Evolutionary conservation across 92 coral and sea anemone genomes (phyloP), one percentile per base, ranked within the genome.

Genomic region (Paramuricea clavata): DNA sequence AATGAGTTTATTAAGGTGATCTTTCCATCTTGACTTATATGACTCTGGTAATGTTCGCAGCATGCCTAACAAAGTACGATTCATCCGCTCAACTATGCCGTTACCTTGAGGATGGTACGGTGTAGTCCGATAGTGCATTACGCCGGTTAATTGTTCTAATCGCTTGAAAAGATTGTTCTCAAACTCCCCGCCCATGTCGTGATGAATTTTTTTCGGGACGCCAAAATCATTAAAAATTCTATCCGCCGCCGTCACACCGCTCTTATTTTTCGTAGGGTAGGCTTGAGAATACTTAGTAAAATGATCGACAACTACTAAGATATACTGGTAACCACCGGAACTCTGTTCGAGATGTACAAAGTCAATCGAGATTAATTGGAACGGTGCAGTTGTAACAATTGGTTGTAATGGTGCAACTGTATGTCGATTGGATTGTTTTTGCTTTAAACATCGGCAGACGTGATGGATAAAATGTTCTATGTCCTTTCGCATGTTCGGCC

Each of bases 251-350:
- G 78, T 39, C 23, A n/a, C 6, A 2, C 25, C 78, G 10, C n/a
- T 39, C 54, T 43, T 72, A 49, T 72, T 72, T 72, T 21, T 39
- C 3, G 78, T 72, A 28, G 78, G 78, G 32, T 72, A 72, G 5
- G 56, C 52, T 19, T 72, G 78, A 19, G 78, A 28, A 16, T 57
- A 57, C 30, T 16, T 57, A 12, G 67, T 57, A 13, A 57, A 57
- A 13, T 57, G 67, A 16, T 61, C 54, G 27, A 72, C 78, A 27
- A 72, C 57, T 49, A 72, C 52, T 12, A 72, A 30, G 5, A 86
- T 81, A 56, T 90, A 90, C 65, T 90, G 87, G 19, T 81, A 79
- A 7, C 91, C 88, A 56, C 93, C 91, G n/a, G 81, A 79, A 71
- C 91, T 81, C 31, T 54, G 83, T 22, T 87, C 91, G 3, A 87